Base-by-base conservation (phyloP, 2,797 vertebrate genomes). In the Meda fulgida region DNA sequence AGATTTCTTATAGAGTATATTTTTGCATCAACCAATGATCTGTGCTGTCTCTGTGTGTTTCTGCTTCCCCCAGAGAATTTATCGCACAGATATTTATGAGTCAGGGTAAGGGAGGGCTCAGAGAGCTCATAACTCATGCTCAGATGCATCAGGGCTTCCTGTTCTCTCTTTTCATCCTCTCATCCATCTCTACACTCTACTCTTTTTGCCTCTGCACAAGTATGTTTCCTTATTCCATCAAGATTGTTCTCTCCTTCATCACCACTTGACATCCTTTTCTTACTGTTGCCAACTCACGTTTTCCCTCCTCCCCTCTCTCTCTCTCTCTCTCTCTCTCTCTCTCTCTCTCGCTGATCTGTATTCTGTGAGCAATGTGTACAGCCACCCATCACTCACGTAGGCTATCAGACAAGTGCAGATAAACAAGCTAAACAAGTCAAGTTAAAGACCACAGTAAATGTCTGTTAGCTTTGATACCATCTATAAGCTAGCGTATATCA, bases 71-170 rank as follows among this genome's bases (percentile, higher is more conserved):
- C 6, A 0, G n/a, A 67, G 81, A n/a, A 66, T 67, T 72, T 78
- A 46, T 73, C 69, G 16, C 82, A 81, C 23, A 77, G 71, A 87
- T 87, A 87, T 84, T 84, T 84, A 80, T 81, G 73, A 79, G 31
- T 38, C 78, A 79, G 73, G 65, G 58, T 63, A 66, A 48, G 55
- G 29, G 78, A 78, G 78, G 66, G 31, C 70, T 75, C 75, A 75
- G 63, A 76, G 80, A 65, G 71, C 36, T 58, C 51, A 77, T 88
- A 80, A 88, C 70, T 88, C 81, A 85, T 76, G 65, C 81, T 66
- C 58, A 73, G 58, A 71, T 77, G 81, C 81, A 76, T 69, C 71
- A 31, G 31, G 13, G 11, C 65, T 65, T 78, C 29, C 26, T 29
- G 53, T 31, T 77, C 65, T 76, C 53, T 81, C 63, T 73, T 36